Conservation (phyloP, 1,140 invertebrate species). For the Yoshiicerus persimilis region DNA sequence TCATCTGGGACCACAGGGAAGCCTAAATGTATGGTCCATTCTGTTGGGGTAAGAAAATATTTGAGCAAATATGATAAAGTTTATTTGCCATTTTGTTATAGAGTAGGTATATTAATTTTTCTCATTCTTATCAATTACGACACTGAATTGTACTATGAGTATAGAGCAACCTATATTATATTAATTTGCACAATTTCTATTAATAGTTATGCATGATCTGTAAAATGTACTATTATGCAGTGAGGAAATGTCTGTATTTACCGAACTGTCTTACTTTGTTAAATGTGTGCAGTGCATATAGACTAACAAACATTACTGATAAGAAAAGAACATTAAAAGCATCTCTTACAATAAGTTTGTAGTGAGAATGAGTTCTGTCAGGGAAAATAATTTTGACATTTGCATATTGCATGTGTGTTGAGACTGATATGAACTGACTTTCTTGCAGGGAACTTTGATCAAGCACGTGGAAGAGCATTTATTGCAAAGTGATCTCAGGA, state of each 20-base stretch:
- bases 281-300: too few relatives aligned
- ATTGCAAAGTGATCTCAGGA: constrained; percentile 59
- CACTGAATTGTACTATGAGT: too few relatives aligned
- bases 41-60: constrained; percentile 59
- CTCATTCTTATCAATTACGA: too few relatives aligned
- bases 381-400: not conserved
- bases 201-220: too few relatives aligned
- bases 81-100: not conserved
- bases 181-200: too few relatives aligned
- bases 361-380: not conserved
- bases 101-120: too few relatives aligned
- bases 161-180: too few relatives aligned
- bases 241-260: too few relatives aligned
- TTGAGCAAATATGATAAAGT: not conserved
- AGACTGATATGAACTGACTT: constrained; percentile 27
- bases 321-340: too few relatives aligned
- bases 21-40: constrained; percentile 67
- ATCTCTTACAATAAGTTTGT: not conserved
- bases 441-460: constrained; percentile 60
- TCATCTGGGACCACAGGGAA: constrained; percentile 65
- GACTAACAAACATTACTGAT: too few relatives aligned
- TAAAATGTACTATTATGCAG: too few relatives aligned
- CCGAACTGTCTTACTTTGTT: too few relatives aligned
- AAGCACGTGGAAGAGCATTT: constrained; percentile 64
- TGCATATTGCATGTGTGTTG: not conserved